Conservation (phyloP, 2,113 vertebrate species). For the Ceratotherium simum region DNA sequence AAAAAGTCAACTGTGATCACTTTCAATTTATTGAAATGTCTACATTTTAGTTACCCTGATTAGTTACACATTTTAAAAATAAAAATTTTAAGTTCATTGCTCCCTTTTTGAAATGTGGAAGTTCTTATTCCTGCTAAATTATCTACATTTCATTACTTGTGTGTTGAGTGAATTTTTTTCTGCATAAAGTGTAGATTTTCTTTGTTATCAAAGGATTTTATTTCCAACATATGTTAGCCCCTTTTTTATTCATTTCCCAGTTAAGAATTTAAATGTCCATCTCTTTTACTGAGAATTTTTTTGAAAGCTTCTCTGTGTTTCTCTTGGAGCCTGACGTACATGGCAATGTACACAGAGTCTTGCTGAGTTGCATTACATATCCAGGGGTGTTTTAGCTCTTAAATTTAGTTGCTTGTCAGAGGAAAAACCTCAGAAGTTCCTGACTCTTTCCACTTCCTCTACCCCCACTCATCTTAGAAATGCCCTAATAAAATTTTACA, state of each 20-base stretch:
- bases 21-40: not conserved
- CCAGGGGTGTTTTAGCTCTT: slow-evolving; percentile 9
- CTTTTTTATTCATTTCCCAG: not conserved
- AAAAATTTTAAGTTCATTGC: not conserved
- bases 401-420: slow-evolving; percentile 6
- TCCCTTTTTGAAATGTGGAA: not conserved
- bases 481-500: slow-evolving; percentile 48
- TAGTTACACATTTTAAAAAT: slow-evolving; percentile 29
- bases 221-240: not conserved
- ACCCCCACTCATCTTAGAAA: slow-evolving; percentile 25
- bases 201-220: slow-evolving; percentile 33
- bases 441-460: not conserved
- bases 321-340: not conserved
- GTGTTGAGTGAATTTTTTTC: slow-evolving; percentile 9
- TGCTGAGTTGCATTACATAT: not conserved
- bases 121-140: slow-evolving; percentile 4
- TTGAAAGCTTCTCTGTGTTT: not conserved
- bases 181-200: slow-evolving; percentile 16
- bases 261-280: slow-evolving; percentile 8
- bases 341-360: not conserved
- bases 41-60: not conserved
- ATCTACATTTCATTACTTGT: not conserved
- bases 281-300: not conserved
- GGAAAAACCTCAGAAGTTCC: not conserved
- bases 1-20: not conserved